These are phyloP conservation scores for Diadegma fenestrale DNA, from an alignment of 2,888 invertebrate genomes.

Conservation along the genomic window DNA sequence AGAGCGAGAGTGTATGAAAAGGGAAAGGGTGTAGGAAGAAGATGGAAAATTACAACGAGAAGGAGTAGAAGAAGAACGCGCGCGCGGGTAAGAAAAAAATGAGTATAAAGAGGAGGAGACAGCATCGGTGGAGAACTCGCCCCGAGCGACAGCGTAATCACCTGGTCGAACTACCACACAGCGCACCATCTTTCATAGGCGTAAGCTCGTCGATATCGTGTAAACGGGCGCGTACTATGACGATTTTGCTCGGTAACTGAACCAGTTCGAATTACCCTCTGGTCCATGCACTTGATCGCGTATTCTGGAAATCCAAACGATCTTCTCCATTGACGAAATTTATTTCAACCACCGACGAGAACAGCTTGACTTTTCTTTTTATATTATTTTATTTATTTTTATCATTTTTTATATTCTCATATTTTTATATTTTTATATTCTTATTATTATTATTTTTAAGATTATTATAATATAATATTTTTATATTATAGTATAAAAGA, in stretches of 20 bases:
- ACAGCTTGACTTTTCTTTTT: too few relatives aligned
- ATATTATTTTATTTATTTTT: too few relatives aligned
- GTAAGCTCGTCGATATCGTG: constrained; percentile 59
- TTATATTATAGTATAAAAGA: too few relatives aligned
- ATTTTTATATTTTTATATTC: too few relatives aligned
- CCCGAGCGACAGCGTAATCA: constrained; percentile 84
- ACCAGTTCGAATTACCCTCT: neutral
- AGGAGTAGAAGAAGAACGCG: constrained; percentile 34
- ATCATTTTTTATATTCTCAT: too few relatives aligned
- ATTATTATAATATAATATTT: too few relatives aligned
- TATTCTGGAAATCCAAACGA: neutral
- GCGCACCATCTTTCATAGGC: constrained; percentile 74
- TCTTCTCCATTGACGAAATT: neutral
- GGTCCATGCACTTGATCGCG: neutral
- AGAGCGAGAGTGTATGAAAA: constrained; percentile 48
- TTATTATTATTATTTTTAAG: too few relatives aligned
- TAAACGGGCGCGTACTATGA: neutral
- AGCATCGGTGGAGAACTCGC: constrained; percentile 73
- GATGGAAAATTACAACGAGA: constrained; percentile 42
- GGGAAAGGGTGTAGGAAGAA: constrained; percentile 42
- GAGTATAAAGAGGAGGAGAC: constrained; percentile 54
- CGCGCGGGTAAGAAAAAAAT: constrained; percentile 46
- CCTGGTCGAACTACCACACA: constrained; percentile 82
- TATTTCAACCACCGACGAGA: neutral
- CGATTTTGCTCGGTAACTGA: neutral